Evolutionary conservation across 2,797 vertebrate genomes (phyloP).

Genomic region (Tapera naevia): DNA sequence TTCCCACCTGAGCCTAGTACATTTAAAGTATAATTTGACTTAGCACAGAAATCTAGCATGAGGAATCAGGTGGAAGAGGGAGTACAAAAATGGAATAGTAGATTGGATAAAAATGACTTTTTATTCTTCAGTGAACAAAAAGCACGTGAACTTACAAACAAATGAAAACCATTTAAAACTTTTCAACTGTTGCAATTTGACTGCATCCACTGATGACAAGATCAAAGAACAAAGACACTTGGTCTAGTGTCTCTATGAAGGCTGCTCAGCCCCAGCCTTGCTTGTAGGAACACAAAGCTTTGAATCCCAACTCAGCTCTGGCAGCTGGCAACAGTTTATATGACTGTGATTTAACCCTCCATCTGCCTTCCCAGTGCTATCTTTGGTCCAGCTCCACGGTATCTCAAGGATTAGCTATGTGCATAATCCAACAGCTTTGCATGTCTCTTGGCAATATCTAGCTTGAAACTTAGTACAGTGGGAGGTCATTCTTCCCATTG

Average conservation of each 20-base stretch:
- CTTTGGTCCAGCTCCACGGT: conserved; percentile 22
- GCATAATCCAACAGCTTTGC: neutral
- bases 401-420: neutral
- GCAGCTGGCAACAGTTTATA: neutral
- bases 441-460: neutral
- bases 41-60: neutral
- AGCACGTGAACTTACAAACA: neutral
- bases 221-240: neutral
- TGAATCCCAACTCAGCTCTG: neutral
- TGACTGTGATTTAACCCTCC: neutral
- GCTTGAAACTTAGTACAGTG: conserved; percentile 3
- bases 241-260: neutral
- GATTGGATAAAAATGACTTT: neutral
- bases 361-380: neutral
- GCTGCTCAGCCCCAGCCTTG: neutral
- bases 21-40: neutral
- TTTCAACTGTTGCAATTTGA: neutral
- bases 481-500: conserved; percentile 14
- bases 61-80: neutral
- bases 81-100: neutral
- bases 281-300: neutral
- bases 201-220: neutral
- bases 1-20: neutral
- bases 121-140: neutral
- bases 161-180: neutral